A percentile compares a stretch with the other conserved stretches of the same genome.
Evolutionary conservation across 2,113 vertebrate species (phyloP).

Genomic region (Aix galericulata): DNA sequence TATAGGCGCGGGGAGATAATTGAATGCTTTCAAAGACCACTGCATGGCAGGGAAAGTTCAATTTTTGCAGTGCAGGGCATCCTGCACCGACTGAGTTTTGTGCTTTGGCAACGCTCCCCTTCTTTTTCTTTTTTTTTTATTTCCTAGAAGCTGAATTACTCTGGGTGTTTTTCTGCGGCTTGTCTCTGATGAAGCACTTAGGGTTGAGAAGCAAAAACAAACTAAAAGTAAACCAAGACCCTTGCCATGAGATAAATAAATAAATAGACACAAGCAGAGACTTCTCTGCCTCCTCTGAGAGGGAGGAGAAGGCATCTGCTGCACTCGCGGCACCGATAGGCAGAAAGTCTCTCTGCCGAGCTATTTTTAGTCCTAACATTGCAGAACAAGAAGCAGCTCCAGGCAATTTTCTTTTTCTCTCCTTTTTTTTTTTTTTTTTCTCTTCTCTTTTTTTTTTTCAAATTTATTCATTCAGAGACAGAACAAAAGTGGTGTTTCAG

Average conservation of each 20-base stretch:
- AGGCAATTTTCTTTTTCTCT: conserved; percentile 5
- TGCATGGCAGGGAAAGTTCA: conserved; percentile 67
- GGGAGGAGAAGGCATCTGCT: not conserved
- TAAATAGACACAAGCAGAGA: not conserved
- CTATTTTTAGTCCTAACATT: conserved; percentile 29
- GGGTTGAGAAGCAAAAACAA: conserved; percentile 34
- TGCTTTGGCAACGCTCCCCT: not conserved
- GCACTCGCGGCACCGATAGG: not conserved
- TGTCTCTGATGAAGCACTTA: conserved; percentile 52
- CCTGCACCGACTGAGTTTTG: conserved; percentile 1
- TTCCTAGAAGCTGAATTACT: not conserved
- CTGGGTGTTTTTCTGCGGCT: not conserved
- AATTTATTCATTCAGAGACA: not conserved
- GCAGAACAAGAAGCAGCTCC: conserved; percentile 55
- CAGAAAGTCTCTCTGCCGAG: conserved; percentile 4
- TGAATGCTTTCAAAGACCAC: conserved; percentile 72
- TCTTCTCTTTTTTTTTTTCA: not conserved
- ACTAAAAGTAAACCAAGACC: conserved; percentile 20
- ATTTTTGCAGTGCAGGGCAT: conserved; percentile 13
- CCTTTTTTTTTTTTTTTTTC: not conserved
- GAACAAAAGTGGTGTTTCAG: not conserved
- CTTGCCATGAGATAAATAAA: not conserved
- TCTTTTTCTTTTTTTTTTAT: not conserved
- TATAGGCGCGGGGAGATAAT: conserved; percentile 72
- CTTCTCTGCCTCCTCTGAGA: not conserved